Evolutionary conservation across 92 coral and sea anemone species (phyloP), one percentile per base, ranked within the genome.

Genomic region (Epizoanthus scotinus): DNA sequence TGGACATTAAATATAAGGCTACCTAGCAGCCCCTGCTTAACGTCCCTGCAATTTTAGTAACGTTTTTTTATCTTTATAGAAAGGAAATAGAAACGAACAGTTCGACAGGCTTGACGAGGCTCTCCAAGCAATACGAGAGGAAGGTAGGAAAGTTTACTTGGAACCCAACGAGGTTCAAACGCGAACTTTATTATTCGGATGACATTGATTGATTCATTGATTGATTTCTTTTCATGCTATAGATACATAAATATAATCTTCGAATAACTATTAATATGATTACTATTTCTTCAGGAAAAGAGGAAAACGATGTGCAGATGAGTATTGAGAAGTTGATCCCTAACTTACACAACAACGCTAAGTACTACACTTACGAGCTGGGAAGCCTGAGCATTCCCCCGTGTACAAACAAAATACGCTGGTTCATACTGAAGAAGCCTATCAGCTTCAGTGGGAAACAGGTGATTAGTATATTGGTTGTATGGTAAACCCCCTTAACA

Each of bases 341-440:
- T 31, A 73, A 18, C 24, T 29, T 73, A 15, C 24, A 66, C 8
- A 73, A n/a, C 2, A 34, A 57, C 13, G 79, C 79, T 31, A 59
- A 58, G 20, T 75, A 34, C 20, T 75, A 59, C 54, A 75, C 81
- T 1, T 75, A 75, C 5, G 81, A 58, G 4, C 68, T 34, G 49
- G 81, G 68, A 36, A 59, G 56, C 10, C 67, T 75, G 3, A 75
- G 68, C 3, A 75, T 75, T 26, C 81, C 81, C 15, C 81, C 81
- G 0, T 59, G 81, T 34, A 38, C 80, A 9, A 20, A 10, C 1
- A 75, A 59, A 40, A 21, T 58, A 15, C 81, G 81, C n/a, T 75
- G 81, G 81, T 36, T 75, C 20, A 67, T 59, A 28, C 63, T 75
- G 7, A 58, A 58, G 68, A 57, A 58, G 12, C 68, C 81, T 2